Evolutionary conservation across 2,888 invertebrate genomes (phyloP), one percentile per base, ranked within the genome.

Genomic region (Hesperia comma): DNA sequence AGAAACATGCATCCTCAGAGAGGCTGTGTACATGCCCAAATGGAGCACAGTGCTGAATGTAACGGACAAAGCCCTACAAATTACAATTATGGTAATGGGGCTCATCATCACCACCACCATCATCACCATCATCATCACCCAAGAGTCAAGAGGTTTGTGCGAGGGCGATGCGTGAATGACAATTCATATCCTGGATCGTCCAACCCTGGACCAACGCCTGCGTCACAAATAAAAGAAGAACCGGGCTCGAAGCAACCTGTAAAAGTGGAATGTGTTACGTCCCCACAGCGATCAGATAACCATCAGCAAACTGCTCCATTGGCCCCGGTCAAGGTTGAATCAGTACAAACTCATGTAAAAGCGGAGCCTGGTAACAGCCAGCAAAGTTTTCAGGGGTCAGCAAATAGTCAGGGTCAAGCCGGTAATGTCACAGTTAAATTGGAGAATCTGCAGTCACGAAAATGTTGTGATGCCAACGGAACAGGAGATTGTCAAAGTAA

Each of bases 221-320:
- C 72, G 41, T 71, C 79, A 33, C 80, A 80, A 70, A 79, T 90
- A 6, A 91, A 92, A 75, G 80, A 83, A 57, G 91, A 91, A 69
- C 86, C 86, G 7, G 77, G 74, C 17, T 68, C 70, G 17, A 80
- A 78, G 57, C 74, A 71, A 21, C 60, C 77, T 19, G 73, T 72
- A 4, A 90, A 90, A 75, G 80, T 82, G 63, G 88, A 88, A 74
- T 55, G 73, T 33, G 69, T 69, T 33, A 64, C 75, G 53, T 51
- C 68, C 5, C 55, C 69, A 32, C 69, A 71, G 61, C 69, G 55
- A 55, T 41, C 60, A 19, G 72, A 72, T 19, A 61, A 61, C 46
- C 70, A 69, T 17, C 61, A 70, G n/a, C 66, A 75, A 40, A 57
- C 77, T 63, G 66, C 68, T 60, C 51, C 68, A 19, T 69, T 58